A percentile compares a stretch with the other conserved stretches of the same genome.
Conservation (phyloP, 2,797 vertebrate species). For the Smutsia temminckii region DNA sequence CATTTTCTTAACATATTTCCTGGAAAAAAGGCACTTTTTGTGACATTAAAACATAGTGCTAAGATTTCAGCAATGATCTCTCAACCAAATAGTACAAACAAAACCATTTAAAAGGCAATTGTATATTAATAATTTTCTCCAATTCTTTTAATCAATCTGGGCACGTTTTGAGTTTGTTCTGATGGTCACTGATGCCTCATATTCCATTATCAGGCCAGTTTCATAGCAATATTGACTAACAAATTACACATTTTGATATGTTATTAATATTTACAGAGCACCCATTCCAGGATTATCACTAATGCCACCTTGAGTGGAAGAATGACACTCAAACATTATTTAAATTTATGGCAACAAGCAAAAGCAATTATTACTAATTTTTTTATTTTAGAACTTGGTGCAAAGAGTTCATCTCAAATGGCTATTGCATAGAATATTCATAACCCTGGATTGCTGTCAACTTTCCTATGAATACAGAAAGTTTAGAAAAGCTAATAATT, state of each 20-base stretch:
- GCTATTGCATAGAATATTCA: constrained; percentile 63
- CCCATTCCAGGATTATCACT: constrained; percentile 63
- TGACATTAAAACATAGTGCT: constrained; percentile 41
- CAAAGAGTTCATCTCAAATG: constrained; percentile 62
- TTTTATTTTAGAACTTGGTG: constrained; percentile 70
- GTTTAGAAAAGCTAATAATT: constrained; percentile 23
- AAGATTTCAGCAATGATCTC: background rate
- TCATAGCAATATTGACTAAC: constrained; percentile 64
- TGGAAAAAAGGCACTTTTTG: constrained; percentile 38
- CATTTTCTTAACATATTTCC: constrained; percentile 40
- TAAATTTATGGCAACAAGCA: constrained; percentile 70
- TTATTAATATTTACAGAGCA: constrained; percentile 75
- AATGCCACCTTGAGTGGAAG: constrained; percentile 71
- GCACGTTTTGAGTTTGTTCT: constrained; percentile 61
- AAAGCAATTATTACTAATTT: constrained; percentile 71
- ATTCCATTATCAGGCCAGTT: constrained; percentile 67
- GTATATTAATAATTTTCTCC: constrained; percentile 44
- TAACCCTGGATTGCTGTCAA: constrained; percentile 32
- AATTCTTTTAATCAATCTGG: constrained; percentile 55
- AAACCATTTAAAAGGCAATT: constrained; percentile 60
- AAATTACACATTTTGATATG: constrained; percentile 67
- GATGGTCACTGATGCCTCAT: constrained; percentile 41
- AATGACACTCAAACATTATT: constrained; percentile 71
- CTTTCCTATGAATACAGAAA: constrained; percentile 6
- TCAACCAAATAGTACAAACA: constrained; percentile 62